These are phyloP conservation scores for Pseudopleuronectes americanus DNA, from an alignment of 2,797 vertebrate genomes.

Conservation along the genomic window DNA sequence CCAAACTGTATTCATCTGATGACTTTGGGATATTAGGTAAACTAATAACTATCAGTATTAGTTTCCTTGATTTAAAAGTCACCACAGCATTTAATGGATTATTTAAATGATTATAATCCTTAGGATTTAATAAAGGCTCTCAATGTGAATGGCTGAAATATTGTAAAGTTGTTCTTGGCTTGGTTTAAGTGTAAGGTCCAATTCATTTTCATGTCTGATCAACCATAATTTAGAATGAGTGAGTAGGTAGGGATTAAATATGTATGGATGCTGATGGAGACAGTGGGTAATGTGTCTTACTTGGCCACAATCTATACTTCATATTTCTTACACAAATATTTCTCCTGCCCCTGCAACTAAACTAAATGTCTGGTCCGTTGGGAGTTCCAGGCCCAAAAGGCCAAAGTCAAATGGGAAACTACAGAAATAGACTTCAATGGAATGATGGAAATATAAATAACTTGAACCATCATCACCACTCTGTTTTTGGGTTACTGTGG, in stretches of 20 bases:
- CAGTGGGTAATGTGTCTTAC: not conserved
- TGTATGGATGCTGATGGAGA: not conserved
- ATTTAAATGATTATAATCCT: not conserved
- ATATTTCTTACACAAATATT: not conserved
- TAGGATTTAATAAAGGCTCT: constrained; percentile 3
- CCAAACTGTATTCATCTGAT: not conserved
- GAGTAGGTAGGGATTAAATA: not conserved
- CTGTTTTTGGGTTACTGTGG: constrained; percentile 44
- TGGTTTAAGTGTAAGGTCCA: not conserved
- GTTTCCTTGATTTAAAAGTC: not conserved
- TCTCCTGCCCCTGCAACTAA: not conserved
- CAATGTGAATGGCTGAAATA: constrained; percentile 7
- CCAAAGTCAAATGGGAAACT: not conserved
- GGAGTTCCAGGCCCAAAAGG: constrained; percentile 21
- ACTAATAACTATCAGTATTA: not conserved
- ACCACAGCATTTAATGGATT: not conserved
- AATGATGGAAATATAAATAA: constrained; percentile 48
- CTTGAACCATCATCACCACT: constrained; percentile 19
- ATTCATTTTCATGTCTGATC: not conserved
- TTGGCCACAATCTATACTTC: not conserved
- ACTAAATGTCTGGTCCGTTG: constrained; percentile 8
- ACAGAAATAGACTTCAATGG: not conserved
- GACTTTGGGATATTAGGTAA: not conserved
- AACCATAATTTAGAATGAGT: constrained; percentile 5
- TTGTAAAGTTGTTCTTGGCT: constrained; percentile 1